A percentile compares a stretch with the other conserved stretches of the same genome.
Evolutionary conservation across 2,797 vertebrate genomes (phyloP).

Genomic region (Tolypeutes matacus): DNA sequence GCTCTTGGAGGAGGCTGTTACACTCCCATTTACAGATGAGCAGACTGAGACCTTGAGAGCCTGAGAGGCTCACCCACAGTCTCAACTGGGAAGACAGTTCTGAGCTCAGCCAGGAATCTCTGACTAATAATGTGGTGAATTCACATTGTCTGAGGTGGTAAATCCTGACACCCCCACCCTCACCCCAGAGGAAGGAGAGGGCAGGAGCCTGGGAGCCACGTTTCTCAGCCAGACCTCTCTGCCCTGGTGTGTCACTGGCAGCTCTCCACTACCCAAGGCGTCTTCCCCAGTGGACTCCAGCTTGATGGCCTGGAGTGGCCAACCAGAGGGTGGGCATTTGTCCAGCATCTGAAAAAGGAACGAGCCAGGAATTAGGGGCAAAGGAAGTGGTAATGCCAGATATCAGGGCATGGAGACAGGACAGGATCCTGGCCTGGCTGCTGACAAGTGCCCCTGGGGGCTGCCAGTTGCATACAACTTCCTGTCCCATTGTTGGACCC

Average conservation of each 20-base stretch:
- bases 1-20: not conserved
- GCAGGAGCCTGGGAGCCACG: accelerated
- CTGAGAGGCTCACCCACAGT: not conserved
- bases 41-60: not conserved
- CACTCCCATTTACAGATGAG: not conserved
- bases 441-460: conserved; percentile 63
- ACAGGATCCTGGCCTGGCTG: conserved; percentile 47
- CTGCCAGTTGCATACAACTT: conserved; percentile 48
- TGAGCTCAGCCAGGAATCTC: not conserved
- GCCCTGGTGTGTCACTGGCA: not conserved
- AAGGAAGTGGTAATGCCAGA: conserved; percentile 79
- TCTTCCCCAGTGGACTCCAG: not conserved
- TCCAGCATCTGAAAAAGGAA: conserved; percentile 30
- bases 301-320: not conserved
- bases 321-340: conserved; percentile 1
- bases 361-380: conserved; percentile 40
- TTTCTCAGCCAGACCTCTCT: not conserved
- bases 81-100: not conserved
- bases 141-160: accelerated
- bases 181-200: not conserved
- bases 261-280: not conserved
- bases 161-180: not conserved
- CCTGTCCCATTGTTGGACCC: conserved; percentile 72
- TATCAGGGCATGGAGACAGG: conserved; percentile 63
- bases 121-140: not conserved